Base-by-base conservation (phyloP, 2,113 vertebrate genomes). In the Xiphophorus couchianus region DNA sequence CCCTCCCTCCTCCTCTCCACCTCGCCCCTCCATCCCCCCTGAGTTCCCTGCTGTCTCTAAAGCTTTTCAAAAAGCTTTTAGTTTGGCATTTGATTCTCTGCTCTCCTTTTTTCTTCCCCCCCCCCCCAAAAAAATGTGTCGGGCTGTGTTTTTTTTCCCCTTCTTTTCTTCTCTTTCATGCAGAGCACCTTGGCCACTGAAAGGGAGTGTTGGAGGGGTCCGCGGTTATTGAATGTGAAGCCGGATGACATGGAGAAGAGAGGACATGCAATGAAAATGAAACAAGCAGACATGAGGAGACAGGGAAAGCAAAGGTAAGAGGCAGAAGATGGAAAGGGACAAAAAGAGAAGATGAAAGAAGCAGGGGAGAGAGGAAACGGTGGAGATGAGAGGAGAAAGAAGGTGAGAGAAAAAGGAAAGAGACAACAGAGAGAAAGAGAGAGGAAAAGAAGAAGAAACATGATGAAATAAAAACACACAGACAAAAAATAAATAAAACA, bases 81-180 rank as follows among this genome's bases (percentile, higher is more conserved):
- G 69, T 84, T 86, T 90, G 86, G 80, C 87, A 82, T 91, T 88
- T 88, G 86, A 88, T 83, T 89, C 76, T 74, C 80, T 62, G 73
- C 78, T 80, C 74, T 75, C 69, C 51, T 58, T 58, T 58, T 58
- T 58, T 58, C 48, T 54, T 70, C 86, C 86, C 77, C 79, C 86
- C 86, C 83, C 81, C 81, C 86, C 66, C n/a, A n/a, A n/a, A n/a
- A n/a, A 67, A 76, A 87, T 72, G 10, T 48, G 74, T 75, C 70
- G 83, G 72, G 62, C 37, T 28, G 62, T 68, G 48, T 61, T 33
- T 2, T 62, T 39, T 31, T 78, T 78, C 72, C 35, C 63, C 30
- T 74, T 62, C 72, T 62, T 71, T 63, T 74, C 71, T 54, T 74
- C 66, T 76, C 74, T 82, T 83, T 85, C 67, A 77, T 84, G 76